Percentiles rank a stretch among this genome's conserved stretches.
These are phyloP conservation scores for Sericinus montela DNA, from an alignment of 2,888 invertebrate species.

Conservation along the genomic window DNA sequence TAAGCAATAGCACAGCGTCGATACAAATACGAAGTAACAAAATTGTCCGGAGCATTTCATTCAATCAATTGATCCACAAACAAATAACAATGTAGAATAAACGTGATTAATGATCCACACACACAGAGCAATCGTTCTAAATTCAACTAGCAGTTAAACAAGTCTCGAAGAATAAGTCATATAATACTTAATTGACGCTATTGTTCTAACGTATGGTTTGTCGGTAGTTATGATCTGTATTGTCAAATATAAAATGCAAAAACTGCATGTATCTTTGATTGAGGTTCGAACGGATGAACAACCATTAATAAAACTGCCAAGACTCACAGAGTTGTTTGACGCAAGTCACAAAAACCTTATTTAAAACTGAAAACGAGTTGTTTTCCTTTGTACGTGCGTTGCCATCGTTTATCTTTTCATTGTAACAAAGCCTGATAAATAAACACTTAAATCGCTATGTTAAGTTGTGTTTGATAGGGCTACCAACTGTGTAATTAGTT, in stretches of 20 bases:
- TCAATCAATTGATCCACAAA: slow-evolving; percentile 18
- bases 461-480: slow-evolving; percentile 38
- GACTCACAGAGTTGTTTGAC: neutral
- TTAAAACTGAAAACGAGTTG: slow-evolving; percentile 21
- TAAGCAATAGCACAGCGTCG: neutral
- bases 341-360: slow-evolving; percentile 22
- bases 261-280: neutral
- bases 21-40: slow-evolving; percentile 2
- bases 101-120: slow-evolving; percentile 15
- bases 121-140: slow-evolving; percentile 2
- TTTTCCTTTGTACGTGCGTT: slow-evolving; percentile 26
- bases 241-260: neutral
- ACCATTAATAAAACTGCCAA: neutral
- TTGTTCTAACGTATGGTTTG: neutral
- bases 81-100: slow-evolving; percentile 18
- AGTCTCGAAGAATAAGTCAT: slow-evolving; percentile 1
- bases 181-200: slow-evolving; percentile 2
- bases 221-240: neutral
- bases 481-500: slow-evolving; percentile 50
- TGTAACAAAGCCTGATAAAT: slow-evolving; percentile 47
- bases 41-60: slow-evolving; percentile 10
- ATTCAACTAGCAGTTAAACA: slow-evolving; percentile 10
- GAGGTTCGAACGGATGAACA: neutral
- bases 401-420: slow-evolving; percentile 38
- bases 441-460: slow-evolving; percentile 39